phyloP scores from a whole-genome alignment of 2,797 vertebrate species.

The Cynopterus sphinx region DNA sequence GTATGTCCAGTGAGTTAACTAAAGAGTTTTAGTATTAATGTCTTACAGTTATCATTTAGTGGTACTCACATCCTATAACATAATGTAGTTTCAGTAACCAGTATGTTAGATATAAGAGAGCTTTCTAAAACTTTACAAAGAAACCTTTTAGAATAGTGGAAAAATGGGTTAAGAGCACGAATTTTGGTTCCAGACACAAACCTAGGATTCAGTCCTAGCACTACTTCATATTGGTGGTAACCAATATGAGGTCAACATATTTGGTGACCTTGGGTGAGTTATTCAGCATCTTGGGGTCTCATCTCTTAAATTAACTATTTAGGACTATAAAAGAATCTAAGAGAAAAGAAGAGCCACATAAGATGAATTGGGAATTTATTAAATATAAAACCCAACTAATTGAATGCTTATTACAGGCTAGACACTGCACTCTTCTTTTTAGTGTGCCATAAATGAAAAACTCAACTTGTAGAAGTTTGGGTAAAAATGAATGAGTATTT shows the following conservation, averaged over 20 bases:
- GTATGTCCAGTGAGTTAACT: background rate
- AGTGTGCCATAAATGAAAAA: constrained; percentile 42
- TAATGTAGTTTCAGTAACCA: constrained; percentile 38
- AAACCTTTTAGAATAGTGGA: constrained; percentile 5
- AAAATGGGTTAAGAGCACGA: background rate
- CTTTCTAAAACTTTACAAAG: background rate
- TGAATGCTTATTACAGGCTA: background rate
- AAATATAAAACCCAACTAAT: constrained; percentile 14
- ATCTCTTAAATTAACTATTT: constrained; percentile 11
- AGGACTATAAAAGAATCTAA: background rate
- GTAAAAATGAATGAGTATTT: background rate
- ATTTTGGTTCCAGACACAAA: background rate
- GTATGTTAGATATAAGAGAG: background rate
- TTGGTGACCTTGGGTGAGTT: background rate
- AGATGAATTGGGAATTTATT: background rate
- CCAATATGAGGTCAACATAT: background rate
- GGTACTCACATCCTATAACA: background rate
- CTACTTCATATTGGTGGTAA: background rate
- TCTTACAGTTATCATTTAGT: constrained; percentile 8
- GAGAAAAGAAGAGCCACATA: background rate
- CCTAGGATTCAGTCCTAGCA: background rate
- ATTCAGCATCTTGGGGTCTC: background rate
- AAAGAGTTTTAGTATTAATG: background rate
- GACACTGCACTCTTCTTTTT: background rate
- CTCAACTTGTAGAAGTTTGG: background rate